Conservation (phyloP, 2,797 vertebrate genomes). For the Pagetopsis macropterus region DNA sequence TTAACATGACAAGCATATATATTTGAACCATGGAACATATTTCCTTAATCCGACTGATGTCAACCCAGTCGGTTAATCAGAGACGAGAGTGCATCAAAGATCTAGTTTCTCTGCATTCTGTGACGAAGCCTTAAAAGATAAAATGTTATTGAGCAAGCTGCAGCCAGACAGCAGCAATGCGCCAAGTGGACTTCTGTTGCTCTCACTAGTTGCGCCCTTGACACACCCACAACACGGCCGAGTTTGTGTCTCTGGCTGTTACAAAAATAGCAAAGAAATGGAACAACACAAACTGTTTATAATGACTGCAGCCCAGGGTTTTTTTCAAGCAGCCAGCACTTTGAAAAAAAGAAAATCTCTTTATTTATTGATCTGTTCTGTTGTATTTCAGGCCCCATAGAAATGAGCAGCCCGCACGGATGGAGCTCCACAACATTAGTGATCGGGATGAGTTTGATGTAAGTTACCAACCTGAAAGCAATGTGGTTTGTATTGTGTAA, state of each 20-base stretch:
- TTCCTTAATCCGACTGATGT: background rate
- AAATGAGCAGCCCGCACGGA: slow-evolving; percentile 56
- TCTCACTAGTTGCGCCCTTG: background rate
- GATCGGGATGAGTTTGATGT: slow-evolving; percentile 84
- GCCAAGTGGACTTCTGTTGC: background rate
- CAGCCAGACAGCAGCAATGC: background rate
- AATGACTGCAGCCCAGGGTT: background rate
- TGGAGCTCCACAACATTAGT: slow-evolving; percentile 77
- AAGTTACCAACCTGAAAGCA: slow-evolving; percentile 56
- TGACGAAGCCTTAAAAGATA: background rate
- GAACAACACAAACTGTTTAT: background rate
- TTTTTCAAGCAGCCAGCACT: background rate
- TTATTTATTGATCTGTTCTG: background rate
- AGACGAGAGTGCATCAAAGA: background rate
- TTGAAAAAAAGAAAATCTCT: background rate
- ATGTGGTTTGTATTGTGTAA: background rate
- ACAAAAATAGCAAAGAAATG: background rate
- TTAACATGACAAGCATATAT: background rate
- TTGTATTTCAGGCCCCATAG: slow-evolving; percentile 70
- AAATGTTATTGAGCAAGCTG: background rate
- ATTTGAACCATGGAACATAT: background rate
- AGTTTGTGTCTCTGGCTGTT: slow-evolving; percentile 1
- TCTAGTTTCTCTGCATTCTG: background rate
- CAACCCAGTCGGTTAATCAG: background rate
- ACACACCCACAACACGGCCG: background rate